Conservation (phyloP, 2,888 invertebrate species). For the Mythimna pallens region DNA sequence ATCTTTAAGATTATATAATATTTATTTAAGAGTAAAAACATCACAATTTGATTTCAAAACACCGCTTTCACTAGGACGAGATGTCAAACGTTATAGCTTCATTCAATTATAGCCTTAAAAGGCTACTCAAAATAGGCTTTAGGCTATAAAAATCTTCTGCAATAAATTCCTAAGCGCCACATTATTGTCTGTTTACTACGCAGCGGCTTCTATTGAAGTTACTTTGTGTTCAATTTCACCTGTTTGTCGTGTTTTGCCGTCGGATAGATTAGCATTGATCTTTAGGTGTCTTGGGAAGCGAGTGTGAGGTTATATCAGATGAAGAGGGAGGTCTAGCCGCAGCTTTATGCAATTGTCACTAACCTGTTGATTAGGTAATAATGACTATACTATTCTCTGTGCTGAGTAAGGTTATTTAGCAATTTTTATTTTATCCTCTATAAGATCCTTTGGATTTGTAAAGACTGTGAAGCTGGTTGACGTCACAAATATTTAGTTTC, state of each 20-base stretch:
- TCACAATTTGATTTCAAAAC: conserved; percentile 47
- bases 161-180: conserved; percentile 61
- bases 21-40: conserved; percentile 37
- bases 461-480: too few species aligned
- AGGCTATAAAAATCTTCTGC: conserved; percentile 53
- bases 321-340: neutral
- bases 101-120: conserved; percentile 59
- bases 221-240: conserved; percentile 57
- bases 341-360: too few species aligned
- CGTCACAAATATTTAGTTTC: too few species aligned
- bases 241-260: conserved; percentile 34
- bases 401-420: too few species aligned
- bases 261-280: conserved; percentile 21
- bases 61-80: conserved; percentile 59
- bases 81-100: conserved; percentile 52
- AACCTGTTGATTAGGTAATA: too few species aligned
- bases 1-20: conserved; percentile 16
- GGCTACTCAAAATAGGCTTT: conserved; percentile 57
- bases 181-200: conserved; percentile 56
- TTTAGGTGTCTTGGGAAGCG: conserved; percentile 11
- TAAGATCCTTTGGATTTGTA: too few species aligned
- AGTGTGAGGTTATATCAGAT: neutral
- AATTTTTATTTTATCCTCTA: too few species aligned
- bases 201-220: conserved; percentile 46
- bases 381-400: too few species aligned